These are phyloP conservation scores for Centropus unirufus DNA, from an alignment of 2,113 vertebrate species.

Conservation along the genomic window DNA sequence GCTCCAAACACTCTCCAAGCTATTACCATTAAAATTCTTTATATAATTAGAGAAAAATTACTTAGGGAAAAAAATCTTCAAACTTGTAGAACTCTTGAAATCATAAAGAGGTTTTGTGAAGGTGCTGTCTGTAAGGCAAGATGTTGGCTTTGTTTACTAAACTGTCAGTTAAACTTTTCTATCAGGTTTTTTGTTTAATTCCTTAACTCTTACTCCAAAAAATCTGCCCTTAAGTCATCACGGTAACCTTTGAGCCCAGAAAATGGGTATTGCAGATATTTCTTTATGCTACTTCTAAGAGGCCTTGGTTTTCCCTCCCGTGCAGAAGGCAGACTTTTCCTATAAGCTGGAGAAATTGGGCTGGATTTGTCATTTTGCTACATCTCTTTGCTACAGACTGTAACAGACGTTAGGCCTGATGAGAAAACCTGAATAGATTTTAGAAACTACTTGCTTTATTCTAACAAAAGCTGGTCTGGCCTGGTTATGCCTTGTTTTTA, in stretches of 20 bases:
- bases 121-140: not conserved
- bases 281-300: not conserved
- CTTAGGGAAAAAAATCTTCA: not conserved
- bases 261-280: not conserved
- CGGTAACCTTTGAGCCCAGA: not conserved
- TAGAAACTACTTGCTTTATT: not conserved
- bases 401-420: not conserved
- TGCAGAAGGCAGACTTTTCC: not conserved
- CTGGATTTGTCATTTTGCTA: not conserved
- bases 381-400: not conserved
- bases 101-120: not conserved
- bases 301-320: not conserved
- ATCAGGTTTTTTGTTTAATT: not conserved
- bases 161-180: not conserved
- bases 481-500: not conserved
- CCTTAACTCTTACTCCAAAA: not conserved
- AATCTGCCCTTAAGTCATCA: not conserved
- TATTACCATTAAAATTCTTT: not conserved
- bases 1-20: not conserved
- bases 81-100: not conserved
- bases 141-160: not conserved
- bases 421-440: not conserved
- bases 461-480: not conserved
- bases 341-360: not conserved
- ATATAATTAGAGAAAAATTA: not conserved